Percentiles rank a stretch among this genome's conserved stretches.
Conservation (phyloP, 2,888 invertebrate genomes). For the Automeris io region DNA sequence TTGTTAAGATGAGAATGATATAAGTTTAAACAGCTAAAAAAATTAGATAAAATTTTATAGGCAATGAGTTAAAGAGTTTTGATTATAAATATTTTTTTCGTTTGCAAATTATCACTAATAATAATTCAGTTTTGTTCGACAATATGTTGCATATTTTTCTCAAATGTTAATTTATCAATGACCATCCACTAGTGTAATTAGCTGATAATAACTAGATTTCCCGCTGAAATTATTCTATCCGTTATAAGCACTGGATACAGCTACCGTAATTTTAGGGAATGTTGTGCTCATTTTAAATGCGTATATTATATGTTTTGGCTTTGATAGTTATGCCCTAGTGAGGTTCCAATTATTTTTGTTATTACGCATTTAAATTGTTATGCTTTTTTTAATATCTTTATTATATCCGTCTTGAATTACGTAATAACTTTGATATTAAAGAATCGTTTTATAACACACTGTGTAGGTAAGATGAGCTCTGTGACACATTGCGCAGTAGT, state of each 20-base stretch:
- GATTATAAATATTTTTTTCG: neutral
- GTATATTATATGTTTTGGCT: no score
- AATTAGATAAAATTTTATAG: slow-evolving; percentile 9
- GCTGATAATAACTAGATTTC: slow-evolving; percentile 61
- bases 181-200: slow-evolving; percentile 47
- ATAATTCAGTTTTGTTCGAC: slow-evolving; percentile 20
- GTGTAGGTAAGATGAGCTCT: no score
- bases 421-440: no score
- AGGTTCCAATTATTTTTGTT: no score
- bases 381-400: no score
- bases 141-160: slow-evolving; percentile 26
- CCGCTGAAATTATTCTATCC: slow-evolving; percentile 59
- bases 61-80: slow-evolving; percentile 5
- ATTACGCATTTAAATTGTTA: no score
- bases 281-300: neutral
- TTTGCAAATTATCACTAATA: neutral
- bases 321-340: no score
- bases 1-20: slow-evolving; percentile 8
- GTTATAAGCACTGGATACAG: slow-evolving; percentile 46
- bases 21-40: slow-evolving; percentile 6
- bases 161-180: slow-evolving; percentile 37
- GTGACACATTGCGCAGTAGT: no score
- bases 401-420: no score
- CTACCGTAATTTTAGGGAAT: slow-evolving; percentile 28
- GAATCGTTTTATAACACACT: no score